phyloP scores from a whole-genome alignment of 2,797 vertebrate species.

The Alauda arvensis region DNA sequence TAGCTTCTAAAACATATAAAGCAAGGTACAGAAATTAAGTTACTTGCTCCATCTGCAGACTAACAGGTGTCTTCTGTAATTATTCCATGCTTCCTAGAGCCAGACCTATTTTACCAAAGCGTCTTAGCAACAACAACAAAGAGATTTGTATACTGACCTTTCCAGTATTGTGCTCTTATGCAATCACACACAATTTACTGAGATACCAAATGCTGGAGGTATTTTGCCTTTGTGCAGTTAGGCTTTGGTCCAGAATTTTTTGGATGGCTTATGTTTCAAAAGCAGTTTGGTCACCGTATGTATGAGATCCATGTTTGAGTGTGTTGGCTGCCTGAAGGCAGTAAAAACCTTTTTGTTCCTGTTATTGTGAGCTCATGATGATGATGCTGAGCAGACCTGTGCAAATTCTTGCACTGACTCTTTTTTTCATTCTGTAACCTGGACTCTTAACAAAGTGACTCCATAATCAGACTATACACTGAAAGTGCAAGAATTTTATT shows the following conservation, averaged over 20 bases:
- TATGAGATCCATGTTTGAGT: neutral
- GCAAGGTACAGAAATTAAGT: neutral
- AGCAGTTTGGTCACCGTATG: neutral
- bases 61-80: neutral
- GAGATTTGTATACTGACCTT: neutral
- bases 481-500: constrained; percentile 10
- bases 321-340: neutral
- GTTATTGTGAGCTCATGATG: neutral
- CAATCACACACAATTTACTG: neutral
- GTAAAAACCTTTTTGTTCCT: neutral
- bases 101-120: neutral
- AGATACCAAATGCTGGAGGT: neutral
- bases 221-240: neutral
- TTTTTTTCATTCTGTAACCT: neutral
- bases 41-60: neutral
- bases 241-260: constrained; percentile 4
- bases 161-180: neutral
- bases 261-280: neutral
- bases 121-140: neutral
- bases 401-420: neutral
- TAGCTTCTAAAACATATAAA: neutral
- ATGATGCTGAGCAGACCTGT: neutral
- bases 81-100: neutral
- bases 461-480: neutral
- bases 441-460: neutral